Conservation (phyloP, 2,888 invertebrate species). For the Brenthis hecate region DNA sequence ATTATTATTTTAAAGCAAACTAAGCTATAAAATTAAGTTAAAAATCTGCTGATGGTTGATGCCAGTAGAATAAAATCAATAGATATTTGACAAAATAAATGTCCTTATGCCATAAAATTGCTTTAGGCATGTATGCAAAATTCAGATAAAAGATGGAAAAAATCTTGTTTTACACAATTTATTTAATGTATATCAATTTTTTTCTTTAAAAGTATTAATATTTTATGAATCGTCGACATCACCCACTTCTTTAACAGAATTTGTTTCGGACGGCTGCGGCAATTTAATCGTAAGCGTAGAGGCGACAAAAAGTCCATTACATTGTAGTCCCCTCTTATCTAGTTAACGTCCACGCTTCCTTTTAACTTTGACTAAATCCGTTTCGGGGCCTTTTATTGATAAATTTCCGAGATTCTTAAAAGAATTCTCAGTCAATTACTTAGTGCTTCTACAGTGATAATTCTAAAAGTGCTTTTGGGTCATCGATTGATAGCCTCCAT, state of each 20-base stretch:
- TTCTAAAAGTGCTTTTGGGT: slow-evolving; percentile 13
- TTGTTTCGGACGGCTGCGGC: slow-evolving; percentile 36
- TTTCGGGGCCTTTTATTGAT: slow-evolving; percentile 42
- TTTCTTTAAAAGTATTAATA: background rate
- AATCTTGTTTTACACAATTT: no score
- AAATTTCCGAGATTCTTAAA: slow-evolving; percentile 37
- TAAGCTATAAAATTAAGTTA: no score
- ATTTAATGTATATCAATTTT: background rate
- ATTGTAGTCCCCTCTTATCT: slow-evolving; percentile 63
- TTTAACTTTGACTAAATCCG: slow-evolving; percentile 63
- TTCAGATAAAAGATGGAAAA: no score
- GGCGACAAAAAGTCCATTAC: slow-evolving; percentile 72
- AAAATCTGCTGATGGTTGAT: no score
- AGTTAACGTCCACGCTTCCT: slow-evolving; percentile 64
- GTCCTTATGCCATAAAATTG: no score
- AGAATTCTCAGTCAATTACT: slow-evolving; percentile 29
- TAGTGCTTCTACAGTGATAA: slow-evolving; percentile 20
- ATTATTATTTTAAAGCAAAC: no score
- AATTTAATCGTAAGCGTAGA: slow-evolving; percentile 53
- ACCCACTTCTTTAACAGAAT: slow-evolving; percentile 28
- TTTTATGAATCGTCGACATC: background rate
- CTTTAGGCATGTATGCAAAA: no score
- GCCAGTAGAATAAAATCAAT: no score
- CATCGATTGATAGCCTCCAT: slow-evolving; percentile 22
- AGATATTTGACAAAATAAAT: no score